These are phyloP conservation scores for Orbicella faveolata DNA, from an alignment of 64 coral and sea anemone species.

Conservation along the genomic window DNA sequence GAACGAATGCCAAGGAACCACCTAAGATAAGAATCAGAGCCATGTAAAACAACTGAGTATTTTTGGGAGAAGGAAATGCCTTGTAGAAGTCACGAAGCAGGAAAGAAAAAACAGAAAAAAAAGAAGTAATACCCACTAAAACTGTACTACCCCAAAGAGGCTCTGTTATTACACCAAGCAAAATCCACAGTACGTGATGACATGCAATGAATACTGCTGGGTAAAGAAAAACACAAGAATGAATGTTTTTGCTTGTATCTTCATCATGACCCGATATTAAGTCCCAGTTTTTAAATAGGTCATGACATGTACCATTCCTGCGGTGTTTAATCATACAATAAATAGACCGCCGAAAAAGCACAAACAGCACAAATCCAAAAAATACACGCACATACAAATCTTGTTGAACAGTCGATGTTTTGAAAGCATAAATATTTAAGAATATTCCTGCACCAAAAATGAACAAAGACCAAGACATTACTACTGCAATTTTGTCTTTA, in stretches of 20 bases:
- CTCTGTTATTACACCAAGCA: conserved; percentile 28
- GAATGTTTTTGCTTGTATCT: background rate
- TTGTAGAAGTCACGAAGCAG: background rate
- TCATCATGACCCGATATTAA: background rate
- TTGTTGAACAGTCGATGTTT: background rate
- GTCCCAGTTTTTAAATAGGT: background rate
- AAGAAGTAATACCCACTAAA: background rate
- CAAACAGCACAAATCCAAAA: background rate
- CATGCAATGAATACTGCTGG: conserved; percentile 28
- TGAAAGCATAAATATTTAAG: background rate
- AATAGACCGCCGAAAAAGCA: background rate
- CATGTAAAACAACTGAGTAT: too few relatives aligned
- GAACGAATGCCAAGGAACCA: background rate
- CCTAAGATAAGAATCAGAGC: background rate
- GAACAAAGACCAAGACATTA: background rate
- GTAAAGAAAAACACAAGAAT: background rate
- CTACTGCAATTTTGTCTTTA: background rate
- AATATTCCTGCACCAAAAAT: background rate
- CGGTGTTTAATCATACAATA: background rate
- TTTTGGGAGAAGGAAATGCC: background rate
- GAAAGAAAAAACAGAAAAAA: background rate
- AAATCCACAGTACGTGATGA: conserved; percentile 24
- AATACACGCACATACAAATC: background rate
- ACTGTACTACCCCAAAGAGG: conserved; percentile 22
- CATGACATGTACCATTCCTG: too few relatives aligned